These are phyloP conservation scores for Baryphthengus martii DNA, from an alignment of 2,113 vertebrate species.

Conservation along the genomic window DNA sequence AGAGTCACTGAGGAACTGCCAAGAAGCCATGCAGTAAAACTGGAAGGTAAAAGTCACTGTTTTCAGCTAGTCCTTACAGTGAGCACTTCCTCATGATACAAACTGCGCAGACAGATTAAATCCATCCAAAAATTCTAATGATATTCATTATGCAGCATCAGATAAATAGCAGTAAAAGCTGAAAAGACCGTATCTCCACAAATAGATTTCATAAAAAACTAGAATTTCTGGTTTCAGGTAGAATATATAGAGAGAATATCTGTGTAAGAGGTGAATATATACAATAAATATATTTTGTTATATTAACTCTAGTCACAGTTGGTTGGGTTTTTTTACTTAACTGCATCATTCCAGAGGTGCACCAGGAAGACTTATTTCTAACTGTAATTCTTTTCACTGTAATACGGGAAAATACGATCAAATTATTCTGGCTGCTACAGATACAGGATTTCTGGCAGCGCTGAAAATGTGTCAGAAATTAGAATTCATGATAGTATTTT, in stretches of 20 bases:
- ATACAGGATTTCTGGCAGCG: background rate
- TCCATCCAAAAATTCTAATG: background rate
- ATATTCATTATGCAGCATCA: background rate
- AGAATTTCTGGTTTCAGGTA: constrained; percentile 18
- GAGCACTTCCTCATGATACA: background rate
- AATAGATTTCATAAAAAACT: constrained; percentile 44
- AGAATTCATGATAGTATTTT: background rate
- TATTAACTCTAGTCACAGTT: background rate
- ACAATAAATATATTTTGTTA: background rate
- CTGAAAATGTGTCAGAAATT: background rate
- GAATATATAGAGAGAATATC: constrained; percentile 8
- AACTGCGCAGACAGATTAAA: background rate
- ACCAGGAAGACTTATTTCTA: background rate
- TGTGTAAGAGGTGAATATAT: constrained; percentile 11
- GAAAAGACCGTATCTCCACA: background rate
- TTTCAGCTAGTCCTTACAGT: background rate
- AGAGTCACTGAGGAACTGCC: background rate
- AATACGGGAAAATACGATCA: background rate
- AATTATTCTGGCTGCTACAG: background rate
- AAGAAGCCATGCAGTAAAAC: background rate
- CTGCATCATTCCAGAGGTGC: background rate
- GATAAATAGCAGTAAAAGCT: background rate
- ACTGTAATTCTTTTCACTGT: background rate
- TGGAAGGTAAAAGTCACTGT: background rate
- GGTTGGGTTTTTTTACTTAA: background rate